A percentile compares a stretch with the other conserved stretches of the same genome.
These are phyloP conservation scores for Fundulus diaphanus DNA, from an alignment of 2,797 vertebrate genomes.

Conservation along the genomic window DNA sequence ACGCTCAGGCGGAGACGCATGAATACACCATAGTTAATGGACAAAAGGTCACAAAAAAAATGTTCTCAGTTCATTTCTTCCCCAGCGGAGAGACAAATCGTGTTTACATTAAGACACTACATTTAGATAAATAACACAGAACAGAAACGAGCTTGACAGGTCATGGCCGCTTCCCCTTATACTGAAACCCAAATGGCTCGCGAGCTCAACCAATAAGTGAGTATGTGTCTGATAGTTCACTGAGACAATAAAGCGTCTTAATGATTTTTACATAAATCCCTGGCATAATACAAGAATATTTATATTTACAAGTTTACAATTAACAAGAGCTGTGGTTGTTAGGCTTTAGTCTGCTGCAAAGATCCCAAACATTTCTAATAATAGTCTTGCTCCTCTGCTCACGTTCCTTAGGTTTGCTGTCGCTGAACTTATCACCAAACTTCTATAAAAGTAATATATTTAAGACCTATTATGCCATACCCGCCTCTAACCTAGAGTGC, in stretches of 20 bases:
- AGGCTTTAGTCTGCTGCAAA: background rate
- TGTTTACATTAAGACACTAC: conserved; percentile 54
- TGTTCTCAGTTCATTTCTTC: conserved; percentile 41
- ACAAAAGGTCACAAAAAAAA: conserved; percentile 48
- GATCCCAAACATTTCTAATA: background rate
- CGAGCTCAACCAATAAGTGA: background rate
- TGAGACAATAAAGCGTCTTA: background rate
- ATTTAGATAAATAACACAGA: conserved; percentile 21
- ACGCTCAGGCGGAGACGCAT: conserved; percentile 64
- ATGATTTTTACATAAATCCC: background rate
- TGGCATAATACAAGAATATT: background rate
- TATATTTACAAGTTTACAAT: background rate
- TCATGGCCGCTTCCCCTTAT: conserved; percentile 26
- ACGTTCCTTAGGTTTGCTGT: background rate
- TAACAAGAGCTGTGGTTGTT: background rate
- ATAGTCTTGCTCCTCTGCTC: background rate
- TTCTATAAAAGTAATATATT: background rate
- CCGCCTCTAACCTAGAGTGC: background rate
- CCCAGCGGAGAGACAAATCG: conserved; percentile 48
- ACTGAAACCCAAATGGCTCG: background rate
- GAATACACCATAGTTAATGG: conserved; percentile 69
- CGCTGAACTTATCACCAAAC: background rate
- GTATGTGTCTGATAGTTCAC: background rate
- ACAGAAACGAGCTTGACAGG: conserved; percentile 8
- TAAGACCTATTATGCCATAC: background rate